A percentile compares a stretch with the other conserved stretches of the same genome.
Evolutionary conservation across 2,888 invertebrate genomes (phyloP).

Genomic region (Spilarctia lutea): DNA sequence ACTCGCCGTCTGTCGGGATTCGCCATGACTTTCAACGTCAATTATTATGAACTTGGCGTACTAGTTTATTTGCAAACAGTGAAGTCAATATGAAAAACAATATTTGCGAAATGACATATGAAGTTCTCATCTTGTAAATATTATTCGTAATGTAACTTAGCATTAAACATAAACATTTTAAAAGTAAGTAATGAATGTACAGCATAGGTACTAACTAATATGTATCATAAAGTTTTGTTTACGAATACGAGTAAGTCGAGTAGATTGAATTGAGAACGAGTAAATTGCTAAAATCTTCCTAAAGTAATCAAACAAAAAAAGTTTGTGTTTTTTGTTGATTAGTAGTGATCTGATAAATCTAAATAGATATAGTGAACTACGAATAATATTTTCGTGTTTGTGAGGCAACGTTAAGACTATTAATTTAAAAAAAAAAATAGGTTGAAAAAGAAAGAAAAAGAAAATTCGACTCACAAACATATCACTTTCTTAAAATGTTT

Average conservation of each 20-base stretch:
- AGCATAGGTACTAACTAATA: background rate
- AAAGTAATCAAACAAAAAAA: too few species aligned
- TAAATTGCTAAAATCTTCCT: too few species aligned
- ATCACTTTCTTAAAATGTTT: background rate
- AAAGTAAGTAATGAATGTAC: background rate
- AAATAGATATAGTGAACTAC: too few species aligned
- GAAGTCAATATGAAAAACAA: constrained; percentile 9
- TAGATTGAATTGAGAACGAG: too few species aligned
- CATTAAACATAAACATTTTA: background rate
- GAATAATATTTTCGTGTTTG: too few species aligned
- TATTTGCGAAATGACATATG: background rate
- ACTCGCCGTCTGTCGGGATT: constrained; percentile 40
- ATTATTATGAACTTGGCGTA: constrained; percentile 72
- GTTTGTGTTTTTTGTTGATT: too few species aligned
- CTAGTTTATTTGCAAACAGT: constrained; percentile 52
- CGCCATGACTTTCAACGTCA: constrained; percentile 67
- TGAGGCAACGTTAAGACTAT: too few species aligned
- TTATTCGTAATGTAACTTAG: background rate
- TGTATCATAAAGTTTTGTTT: background rate
- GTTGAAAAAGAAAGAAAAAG: too few species aligned
- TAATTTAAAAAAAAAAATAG: too few species aligned
- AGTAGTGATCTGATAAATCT: too few species aligned
- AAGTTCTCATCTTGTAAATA: background rate
- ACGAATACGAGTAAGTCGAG: too few species aligned
- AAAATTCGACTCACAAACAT: too few species aligned